Base-by-base conservation (phyloP, 2,113 vertebrate species). In the Macrotis lagotis region DNA sequence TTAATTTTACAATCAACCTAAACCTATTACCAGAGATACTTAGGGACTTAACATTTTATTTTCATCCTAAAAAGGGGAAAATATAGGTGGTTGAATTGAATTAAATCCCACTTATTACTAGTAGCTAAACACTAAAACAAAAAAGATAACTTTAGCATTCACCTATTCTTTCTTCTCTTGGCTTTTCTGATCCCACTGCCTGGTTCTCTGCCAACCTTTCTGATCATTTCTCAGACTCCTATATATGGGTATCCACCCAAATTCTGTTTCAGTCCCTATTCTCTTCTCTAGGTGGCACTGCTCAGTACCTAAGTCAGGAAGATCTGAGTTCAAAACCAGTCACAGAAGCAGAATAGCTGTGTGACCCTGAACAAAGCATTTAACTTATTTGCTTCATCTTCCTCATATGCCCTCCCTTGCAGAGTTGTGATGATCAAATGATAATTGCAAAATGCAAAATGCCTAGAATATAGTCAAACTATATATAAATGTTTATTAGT, bases 31-130 rank as follows among this genome's bases (percentile, higher is more conserved):
- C 66, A 44, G 16, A 83, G 19, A 24, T 83, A 66, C 19, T 19
- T 83, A 83, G 66, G 19, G 66, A 83, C 24, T 44, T 44, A 83
- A 44, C n/a, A 66, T 83, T 83, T 83, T 44, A 44, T 83, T 83
- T 83, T 83, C 66, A 44, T 83, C 66, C 10, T 37, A n/a, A 83
- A 83, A 83, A 44, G 19, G 37, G 31, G 59, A 83, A 83, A 24
- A 37, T 37, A 37, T 50, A 52, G 28, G 52, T 91, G 90, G 59
- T 94, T 92, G 28, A 94, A 49, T 10, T 66, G 53, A 94, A 94
- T 48, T 89, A 88, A 94, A 92, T 94, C 14, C 44, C n/a, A 83
- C 16, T 24, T 44, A 83, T 83, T n/a, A n/a, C 22, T 44, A 44
- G 19, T 83, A 83, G n/a, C 66, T 44, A 66, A 66, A 66, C 31